Conservation (phyloP, 2,113 vertebrate species). For the Odobenus rosmarus region DNA sequence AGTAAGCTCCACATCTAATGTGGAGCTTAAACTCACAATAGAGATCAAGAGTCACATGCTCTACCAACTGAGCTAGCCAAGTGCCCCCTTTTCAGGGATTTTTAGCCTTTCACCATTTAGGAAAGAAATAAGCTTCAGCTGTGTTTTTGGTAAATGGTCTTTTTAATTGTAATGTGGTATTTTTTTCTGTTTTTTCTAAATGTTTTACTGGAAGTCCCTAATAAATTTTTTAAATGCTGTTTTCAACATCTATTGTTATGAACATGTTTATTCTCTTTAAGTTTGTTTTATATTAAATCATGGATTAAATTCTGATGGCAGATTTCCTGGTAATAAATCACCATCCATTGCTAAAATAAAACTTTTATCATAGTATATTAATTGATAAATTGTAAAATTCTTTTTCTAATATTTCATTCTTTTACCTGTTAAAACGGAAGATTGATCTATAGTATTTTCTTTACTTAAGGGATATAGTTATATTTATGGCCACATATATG, state of each 20-base stretch:
- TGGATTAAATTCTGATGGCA: neutral
- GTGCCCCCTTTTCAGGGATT: neutral
- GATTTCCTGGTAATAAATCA: neutral
- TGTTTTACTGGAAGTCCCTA: neutral
- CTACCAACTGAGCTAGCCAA: neutral
- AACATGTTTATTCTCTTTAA: neutral
- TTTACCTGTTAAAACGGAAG: neutral
- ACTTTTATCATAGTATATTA: neutral
- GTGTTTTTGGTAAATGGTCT: neutral
- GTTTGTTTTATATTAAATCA: conserved; percentile 3
- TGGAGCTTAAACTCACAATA: neutral
- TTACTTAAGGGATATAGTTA: neutral
- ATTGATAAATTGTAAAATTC: neutral
- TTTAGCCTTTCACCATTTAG: neutral
- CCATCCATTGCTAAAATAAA: neutral
- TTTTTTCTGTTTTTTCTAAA: neutral
- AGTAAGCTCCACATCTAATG: neutral
- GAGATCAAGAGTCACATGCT: neutral
- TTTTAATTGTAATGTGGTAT: neutral
- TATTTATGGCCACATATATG: neutral
- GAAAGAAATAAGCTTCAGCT: neutral
- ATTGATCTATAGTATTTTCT: neutral
- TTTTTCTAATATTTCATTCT: neutral
- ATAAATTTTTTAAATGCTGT: neutral
- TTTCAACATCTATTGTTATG: neutral